Evolutionary conservation across 2,888 invertebrate species (phyloP).

Genomic region (Drosophila dives): DNA sequence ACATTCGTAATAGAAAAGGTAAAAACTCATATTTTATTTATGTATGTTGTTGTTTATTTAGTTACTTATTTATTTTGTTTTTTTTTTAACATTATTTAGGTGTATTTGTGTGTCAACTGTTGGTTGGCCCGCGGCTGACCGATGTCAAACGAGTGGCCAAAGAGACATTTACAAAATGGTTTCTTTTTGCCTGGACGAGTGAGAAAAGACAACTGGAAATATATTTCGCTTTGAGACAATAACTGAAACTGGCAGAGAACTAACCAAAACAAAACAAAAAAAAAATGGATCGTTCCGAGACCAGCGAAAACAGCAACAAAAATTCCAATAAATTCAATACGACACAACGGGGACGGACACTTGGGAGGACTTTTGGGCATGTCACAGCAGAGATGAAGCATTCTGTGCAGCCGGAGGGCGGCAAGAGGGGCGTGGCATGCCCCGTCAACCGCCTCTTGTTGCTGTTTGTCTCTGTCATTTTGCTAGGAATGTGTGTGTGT

Average conservation of each 20-base stretch:
- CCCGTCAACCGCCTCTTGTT: constrained; percentile 16
- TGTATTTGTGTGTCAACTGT: constrained; percentile 45
- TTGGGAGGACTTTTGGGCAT: constrained; percentile 77
- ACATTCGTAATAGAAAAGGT: constrained; percentile 54
- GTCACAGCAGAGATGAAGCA: constrained; percentile 62
- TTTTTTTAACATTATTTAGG: not conserved
- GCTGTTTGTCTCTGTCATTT: constrained; percentile 64
- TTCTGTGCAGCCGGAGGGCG: constrained; percentile 9
- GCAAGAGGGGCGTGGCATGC: constrained; percentile 30
- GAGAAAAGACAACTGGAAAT: constrained; percentile 57
- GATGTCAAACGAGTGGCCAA: constrained; percentile 67
- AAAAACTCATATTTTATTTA: constrained; percentile 70
- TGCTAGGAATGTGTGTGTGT: constrained; percentile 31
- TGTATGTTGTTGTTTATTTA: constrained; percentile 15
- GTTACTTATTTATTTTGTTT: not conserved
- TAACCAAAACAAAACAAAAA: constrained; percentile 1
- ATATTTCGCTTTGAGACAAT: constrained; percentile 38
- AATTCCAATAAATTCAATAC: constrained; percentile 81
- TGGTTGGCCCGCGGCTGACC: constrained; percentile 57
- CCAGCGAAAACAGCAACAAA: constrained; percentile 61
- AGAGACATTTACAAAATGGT: constrained; percentile 75
- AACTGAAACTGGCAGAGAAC: constrained; percentile 34
- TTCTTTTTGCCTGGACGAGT: constrained; percentile 19
- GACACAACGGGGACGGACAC: constrained; percentile 71
- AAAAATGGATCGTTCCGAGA: constrained; percentile 23